A percentile compares a stretch with the other conserved stretches of the same genome.
phyloP scores from a whole-genome alignment of 2,797 vertebrate species.

The Accipiter minullus region DNA sequence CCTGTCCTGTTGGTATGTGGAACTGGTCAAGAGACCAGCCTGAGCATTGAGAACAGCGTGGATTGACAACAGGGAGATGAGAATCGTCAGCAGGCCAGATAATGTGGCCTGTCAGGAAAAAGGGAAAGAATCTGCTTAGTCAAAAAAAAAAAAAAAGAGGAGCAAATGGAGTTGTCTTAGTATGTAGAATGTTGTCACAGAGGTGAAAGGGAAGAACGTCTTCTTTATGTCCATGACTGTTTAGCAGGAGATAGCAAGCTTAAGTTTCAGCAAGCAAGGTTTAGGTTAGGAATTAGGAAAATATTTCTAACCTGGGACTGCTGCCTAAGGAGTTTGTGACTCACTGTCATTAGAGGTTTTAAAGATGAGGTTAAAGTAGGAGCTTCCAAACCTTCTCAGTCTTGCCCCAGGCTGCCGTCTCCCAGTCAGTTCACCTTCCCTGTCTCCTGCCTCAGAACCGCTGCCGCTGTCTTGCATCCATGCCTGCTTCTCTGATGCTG shows the following conservation, averaged over 20 bases:
- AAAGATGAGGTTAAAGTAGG: not conserved
- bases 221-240: not conserved
- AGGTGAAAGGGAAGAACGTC: not conserved
- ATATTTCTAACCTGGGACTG: not conserved
- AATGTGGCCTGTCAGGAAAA: not conserved
- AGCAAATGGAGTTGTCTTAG: not conserved
- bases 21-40: not conserved
- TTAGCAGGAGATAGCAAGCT: not conserved
- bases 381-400: not conserved
- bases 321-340: not conserved
- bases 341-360: not conserved
- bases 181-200: not conserved
- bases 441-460: not conserved
- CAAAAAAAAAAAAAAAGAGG: not conserved
- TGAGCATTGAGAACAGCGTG: no score
- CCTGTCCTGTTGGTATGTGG: not conserved
- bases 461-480: not conserved
- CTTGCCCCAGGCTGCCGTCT: not conserved
- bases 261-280: not conserved
- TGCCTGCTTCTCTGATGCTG: not conserved
- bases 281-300: not conserved
- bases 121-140: not conserved
- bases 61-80: not conserved
- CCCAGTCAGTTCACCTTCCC: not conserved
- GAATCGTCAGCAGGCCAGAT: not conserved